Percentiles rank a stretch among this genome's conserved stretches.
These are phyloP conservation scores for Xiphophorus couchianus DNA, from an alignment of 2,113 vertebrate genomes.

Conservation along the genomic window DNA sequence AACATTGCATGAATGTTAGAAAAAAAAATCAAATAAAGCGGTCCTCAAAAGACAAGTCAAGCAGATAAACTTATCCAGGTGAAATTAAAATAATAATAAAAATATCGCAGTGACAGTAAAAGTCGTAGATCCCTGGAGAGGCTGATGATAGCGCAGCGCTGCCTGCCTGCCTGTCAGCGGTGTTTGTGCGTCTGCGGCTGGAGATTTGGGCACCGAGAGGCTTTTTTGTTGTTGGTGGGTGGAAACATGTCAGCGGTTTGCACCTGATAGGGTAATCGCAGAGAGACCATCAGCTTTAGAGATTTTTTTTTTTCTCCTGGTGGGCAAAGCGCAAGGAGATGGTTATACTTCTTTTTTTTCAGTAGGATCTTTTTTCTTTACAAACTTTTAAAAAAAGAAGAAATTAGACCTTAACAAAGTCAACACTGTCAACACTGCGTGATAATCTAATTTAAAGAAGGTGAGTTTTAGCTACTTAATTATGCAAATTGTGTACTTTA, in stretches of 20 bases:
- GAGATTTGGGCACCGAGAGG: constrained; percentile 80
- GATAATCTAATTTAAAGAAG: background rate
- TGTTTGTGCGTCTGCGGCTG: constrained; percentile 76
- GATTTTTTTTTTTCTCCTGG: constrained; percentile 17
- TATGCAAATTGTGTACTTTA: background rate
- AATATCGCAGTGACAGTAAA: constrained; percentile 19
- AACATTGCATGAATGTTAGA: constrained; percentile 41
- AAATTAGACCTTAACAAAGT: background rate
- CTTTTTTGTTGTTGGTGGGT: constrained; percentile 83
- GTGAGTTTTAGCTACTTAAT: background rate
- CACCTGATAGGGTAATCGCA: constrained; percentile 84
- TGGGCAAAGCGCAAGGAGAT: constrained; percentile 37
- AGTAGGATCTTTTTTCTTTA: background rate
- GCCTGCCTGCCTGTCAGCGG: constrained; percentile 78
- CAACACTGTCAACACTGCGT: background rate
- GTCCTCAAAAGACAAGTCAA: constrained; percentile 24
- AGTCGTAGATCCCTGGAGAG: constrained; percentile 56
- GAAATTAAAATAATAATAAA: background rate
- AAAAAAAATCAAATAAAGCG: constrained; percentile 11
- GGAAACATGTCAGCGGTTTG: constrained; percentile 86
- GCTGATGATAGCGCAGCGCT: constrained; percentile 69
- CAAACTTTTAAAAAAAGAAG: background rate
- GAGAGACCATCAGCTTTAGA: constrained; percentile 72
- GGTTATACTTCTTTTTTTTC: background rate
- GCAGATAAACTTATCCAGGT: constrained; percentile 47